Base-by-base conservation (phyloP, 1,140 invertebrate species). In the Drosophila tsacasi region DNA sequence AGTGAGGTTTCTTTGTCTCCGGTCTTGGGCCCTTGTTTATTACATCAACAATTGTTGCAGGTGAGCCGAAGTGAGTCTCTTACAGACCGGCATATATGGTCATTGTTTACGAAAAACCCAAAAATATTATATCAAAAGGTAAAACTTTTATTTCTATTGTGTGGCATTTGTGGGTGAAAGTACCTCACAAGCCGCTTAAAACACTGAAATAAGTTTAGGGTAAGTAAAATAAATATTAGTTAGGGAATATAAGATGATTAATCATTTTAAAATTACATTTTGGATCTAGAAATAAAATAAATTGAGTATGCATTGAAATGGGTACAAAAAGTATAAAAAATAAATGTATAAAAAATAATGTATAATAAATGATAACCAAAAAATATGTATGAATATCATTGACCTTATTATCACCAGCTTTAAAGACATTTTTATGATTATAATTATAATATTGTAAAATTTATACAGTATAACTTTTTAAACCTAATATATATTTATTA, bases 31-130 rank as follows among this genome's bases (percentile, higher is more conserved):
- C 64, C 55, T 52, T 73, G 54, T 59, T 73, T 65, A 60, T 84
- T 85, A 84, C 77, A 80, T 83, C 63, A 81, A 85, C 67, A 76
- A 79, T 82, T 64, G 83, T 58, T 82, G 83, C 83, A 85, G 83
- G 83, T 85, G 83, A 85, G 79, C 67, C 44, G 42, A 42, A 49
- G 58, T 60, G 57, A 46, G 64, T 30, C 55, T 58, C 30, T 21
- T 54, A n/a, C 47, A 49, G 46, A 8, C 47, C 5, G 27, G 30
- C 49, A 21, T 73, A 78, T 83, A 61, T 64, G 47, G 52, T 32
- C 66, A 83, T 83, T 83, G 81, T 84, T 74, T 64, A 59, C 52
- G 54, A 21, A 17, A 73, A 49, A 72, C 35, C 67, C 67, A 73
- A 73, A 73, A 73, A 75, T 75, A 75, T 75, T 55, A 61, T 67